Conservation (phyloP, 2,888 invertebrate genomes). For the Apamea epomidion region DNA sequence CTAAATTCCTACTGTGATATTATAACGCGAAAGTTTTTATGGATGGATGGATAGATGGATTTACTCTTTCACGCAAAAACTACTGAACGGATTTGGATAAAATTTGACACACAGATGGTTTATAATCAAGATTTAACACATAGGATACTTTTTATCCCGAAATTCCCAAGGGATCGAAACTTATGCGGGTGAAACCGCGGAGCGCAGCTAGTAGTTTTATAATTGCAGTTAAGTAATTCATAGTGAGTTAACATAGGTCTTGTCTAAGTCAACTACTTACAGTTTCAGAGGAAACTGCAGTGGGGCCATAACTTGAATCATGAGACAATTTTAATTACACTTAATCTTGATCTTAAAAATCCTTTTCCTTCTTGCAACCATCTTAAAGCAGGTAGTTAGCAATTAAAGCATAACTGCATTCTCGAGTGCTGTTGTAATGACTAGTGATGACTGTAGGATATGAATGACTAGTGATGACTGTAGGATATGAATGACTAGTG, state of each 20-base stretch:
- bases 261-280: neutral
- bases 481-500: neutral
- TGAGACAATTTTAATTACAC: neutral
- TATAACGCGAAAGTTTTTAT: no score
- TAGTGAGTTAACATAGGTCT: neutral
- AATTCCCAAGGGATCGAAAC: no score
- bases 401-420: neutral
- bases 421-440: neutral
- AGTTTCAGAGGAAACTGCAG: neutral
- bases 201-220: neutral
- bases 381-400: neutral
- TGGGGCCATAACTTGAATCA: neutral
- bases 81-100: no score
- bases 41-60: no score
- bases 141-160: no score
- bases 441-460: no score
- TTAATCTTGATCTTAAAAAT: neutral
- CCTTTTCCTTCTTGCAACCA: neutral
- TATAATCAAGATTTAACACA: no score
- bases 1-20: no score
- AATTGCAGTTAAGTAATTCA: neutral
- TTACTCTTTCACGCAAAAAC: no score
- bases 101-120: no score
- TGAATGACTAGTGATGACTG: no score
- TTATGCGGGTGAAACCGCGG: no score